phyloP scores from a whole-genome alignment of 2,113 vertebrate species.

The Bucco capensis region DNA sequence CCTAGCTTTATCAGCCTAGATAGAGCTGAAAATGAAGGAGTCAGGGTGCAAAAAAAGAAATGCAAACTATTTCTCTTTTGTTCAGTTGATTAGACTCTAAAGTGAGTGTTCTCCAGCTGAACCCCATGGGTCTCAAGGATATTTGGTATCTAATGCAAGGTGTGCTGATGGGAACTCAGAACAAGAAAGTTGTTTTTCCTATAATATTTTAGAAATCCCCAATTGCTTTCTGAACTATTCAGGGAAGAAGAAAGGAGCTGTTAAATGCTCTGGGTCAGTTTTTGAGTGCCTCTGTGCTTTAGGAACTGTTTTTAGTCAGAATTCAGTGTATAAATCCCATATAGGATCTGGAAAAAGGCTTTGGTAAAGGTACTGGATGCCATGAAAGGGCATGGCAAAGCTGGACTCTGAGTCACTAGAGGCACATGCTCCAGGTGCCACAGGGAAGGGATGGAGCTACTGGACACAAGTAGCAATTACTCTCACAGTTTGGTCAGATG shows the following conservation, averaged over 20 bases:
- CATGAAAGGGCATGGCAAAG: not conserved
- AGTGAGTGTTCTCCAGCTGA: not conserved
- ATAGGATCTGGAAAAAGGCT: not conserved
- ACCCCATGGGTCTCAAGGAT: not conserved
- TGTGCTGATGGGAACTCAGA: not conserved
- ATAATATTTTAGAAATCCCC: not conserved
- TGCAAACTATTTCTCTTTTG: not conserved
- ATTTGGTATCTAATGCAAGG: not conserved
- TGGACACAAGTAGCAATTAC: not conserved
- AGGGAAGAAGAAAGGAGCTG: not conserved
- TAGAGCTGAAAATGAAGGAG: not conserved
- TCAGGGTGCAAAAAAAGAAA: not conserved
- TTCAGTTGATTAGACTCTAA: not conserved
- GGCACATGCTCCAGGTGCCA: not conserved
- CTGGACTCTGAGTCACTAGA: not conserved
- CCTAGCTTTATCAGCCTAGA: not conserved
- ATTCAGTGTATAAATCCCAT: not conserved
- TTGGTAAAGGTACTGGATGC: not conserved
- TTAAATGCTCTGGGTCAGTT: not conserved
- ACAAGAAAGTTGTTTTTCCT: not conserved
- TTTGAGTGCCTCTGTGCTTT: not conserved
- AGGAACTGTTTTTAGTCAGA: not conserved
- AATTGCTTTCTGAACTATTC: too few relatives aligned
- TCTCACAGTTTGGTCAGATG: slow-evolving; percentile 24
- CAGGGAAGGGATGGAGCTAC: not conserved